Evolutionary conservation across 2,113 vertebrate species (phyloP).

Genomic region (Clarias magur): DNA sequence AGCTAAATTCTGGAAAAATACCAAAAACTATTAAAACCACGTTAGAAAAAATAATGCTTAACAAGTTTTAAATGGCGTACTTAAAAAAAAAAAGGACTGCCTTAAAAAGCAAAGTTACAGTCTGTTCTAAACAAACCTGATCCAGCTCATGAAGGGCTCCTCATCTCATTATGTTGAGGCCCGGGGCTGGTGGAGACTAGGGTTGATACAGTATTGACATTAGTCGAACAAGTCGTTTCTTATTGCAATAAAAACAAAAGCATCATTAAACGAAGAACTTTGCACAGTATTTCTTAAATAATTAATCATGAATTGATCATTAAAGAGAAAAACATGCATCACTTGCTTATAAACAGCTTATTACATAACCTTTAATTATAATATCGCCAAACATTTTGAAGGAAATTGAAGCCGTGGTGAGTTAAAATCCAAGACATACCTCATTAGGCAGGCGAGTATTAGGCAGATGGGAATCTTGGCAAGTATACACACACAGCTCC

Average conservation of each 20-base stretch:
- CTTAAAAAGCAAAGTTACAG: neutral
- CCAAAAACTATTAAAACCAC: neutral
- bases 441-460: conserved; percentile 28
- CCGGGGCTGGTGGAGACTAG: neutral
- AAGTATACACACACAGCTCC: conserved; percentile 6
- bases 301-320: no score
- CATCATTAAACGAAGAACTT: neutral
- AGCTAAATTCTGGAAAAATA: neutral
- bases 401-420: neutral
- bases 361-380: neutral
- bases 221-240: neutral
- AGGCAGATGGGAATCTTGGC: conserved; percentile 42
- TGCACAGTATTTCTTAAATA: neutral
- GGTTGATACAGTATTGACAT: neutral
- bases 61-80: neutral
- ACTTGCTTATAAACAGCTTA: neutral
- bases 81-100: neutral
- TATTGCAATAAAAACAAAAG: neutral
- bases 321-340: no score
- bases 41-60: neutral
- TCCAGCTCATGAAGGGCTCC: neutral
- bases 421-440: conserved; percentile 22
- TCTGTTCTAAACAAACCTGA: neutral
- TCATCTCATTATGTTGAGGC: neutral
- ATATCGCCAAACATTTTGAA: neutral